A percentile compares a stretch with the other conserved stretches of the same genome.
phyloP scores from a whole-genome alignment of 2,113 vertebrate genomes.

The Chrysochloris asiatica region DNA sequence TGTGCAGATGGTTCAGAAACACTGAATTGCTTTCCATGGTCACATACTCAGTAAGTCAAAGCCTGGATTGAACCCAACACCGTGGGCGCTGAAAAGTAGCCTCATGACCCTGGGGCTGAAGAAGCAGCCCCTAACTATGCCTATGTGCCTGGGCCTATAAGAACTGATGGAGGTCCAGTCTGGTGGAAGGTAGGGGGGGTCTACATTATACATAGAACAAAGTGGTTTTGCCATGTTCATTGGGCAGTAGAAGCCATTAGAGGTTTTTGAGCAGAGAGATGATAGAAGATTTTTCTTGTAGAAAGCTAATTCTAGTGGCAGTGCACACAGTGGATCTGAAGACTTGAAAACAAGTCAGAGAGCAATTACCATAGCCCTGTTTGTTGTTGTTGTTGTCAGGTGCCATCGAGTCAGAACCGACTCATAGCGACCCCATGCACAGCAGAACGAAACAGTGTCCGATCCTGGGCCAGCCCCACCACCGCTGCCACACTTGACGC shows the following conservation, averaged over 20 bases:
- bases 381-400: no score
- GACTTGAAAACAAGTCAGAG: not conserved
- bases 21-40: not conserved
- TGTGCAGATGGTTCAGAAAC: not conserved
- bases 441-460: no score
- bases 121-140: not conserved
- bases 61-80: not conserved
- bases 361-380: not conserved
- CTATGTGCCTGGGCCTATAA: not conserved
- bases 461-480: no score
- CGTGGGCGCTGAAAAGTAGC: not conserved
- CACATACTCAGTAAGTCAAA: not conserved
- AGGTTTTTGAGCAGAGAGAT: not conserved
- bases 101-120: fast-evolving
- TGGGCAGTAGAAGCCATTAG: not conserved
- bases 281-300: not conserved
- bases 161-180: not conserved
- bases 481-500: no score
- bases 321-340: not conserved
- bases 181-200: not conserved
- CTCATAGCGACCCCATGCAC: no score
- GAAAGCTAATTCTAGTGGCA: not conserved
- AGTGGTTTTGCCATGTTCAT: not conserved
- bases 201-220: not conserved
- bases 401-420: no score